phyloP scores from a whole-genome alignment of 1,140 invertebrate genomes.

The Bombyx mandarina region DNA sequence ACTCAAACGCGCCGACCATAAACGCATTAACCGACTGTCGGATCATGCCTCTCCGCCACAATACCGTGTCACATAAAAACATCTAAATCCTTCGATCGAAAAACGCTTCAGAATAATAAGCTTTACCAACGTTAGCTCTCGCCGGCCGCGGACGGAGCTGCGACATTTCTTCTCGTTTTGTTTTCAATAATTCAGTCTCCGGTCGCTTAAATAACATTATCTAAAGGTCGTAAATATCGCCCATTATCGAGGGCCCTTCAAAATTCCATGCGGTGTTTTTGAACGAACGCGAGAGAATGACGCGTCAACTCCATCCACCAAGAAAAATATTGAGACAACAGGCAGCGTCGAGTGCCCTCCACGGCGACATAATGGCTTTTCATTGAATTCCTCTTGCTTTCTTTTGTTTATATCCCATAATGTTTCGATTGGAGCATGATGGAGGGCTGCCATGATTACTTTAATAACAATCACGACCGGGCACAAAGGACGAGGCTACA shows the following conservation, averaged over 20 bases:
- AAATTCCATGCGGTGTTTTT: slow-evolving; percentile 61
- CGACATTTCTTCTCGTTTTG: slow-evolving; percentile 46
- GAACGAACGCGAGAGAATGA: slow-evolving; percentile 49
- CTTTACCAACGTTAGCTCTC: slow-evolving; percentile 8
- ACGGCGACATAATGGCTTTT: slow-evolving; percentile 64
- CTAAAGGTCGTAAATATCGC: slow-evolving; percentile 64
- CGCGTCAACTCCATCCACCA: slow-evolving; percentile 56
- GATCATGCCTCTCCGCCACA: slow-evolving; percentile 33
- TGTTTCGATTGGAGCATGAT: slow-evolving; percentile 64
- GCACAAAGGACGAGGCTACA: slow-evolving; percentile 47
- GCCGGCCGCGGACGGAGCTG: slow-evolving; percentile 7
- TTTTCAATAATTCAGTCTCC: slow-evolving; percentile 50
- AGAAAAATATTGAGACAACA: slow-evolving; percentile 71
- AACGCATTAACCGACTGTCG: slow-evolving; percentile 49
- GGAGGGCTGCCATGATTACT: slow-evolving; percentile 64
- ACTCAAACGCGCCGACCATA: slow-evolving; percentile 40
- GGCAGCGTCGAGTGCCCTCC: slow-evolving; percentile 45
- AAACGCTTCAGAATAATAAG: slow-evolving; percentile 18
- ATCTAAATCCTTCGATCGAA: slow-evolving; percentile 20
- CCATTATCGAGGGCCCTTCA: slow-evolving; percentile 61
- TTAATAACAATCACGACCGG: slow-evolving; percentile 63
- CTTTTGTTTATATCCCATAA: slow-evolving; percentile 70
- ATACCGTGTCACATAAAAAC: slow-evolving; percentile 26
- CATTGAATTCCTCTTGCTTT: slow-evolving; percentile 65
- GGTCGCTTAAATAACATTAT: slow-evolving; percentile 59